phyloP scores from a whole-genome alignment of 2,113 vertebrate species.

The Nicator chloris region DNA sequence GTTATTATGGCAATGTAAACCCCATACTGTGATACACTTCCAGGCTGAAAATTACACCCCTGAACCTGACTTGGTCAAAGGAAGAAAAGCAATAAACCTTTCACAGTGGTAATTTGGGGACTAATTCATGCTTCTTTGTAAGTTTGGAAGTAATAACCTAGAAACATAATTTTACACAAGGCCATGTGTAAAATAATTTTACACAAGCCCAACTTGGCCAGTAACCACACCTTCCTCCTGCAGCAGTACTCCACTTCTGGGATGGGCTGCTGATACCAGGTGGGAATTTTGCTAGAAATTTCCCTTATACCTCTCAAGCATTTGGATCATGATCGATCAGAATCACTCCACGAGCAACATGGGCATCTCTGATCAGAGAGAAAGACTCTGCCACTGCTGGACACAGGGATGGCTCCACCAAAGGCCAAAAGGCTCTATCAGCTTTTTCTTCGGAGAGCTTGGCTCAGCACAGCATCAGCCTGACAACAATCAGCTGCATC shows the following conservation, averaged over 20 bases:
- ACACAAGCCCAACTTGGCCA: neutral
- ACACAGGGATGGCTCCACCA: neutral
- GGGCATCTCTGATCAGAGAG: neutral
- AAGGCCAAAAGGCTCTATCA: neutral
- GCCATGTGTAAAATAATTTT: neutral
- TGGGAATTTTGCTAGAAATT: neutral
- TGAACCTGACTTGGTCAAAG: neutral
- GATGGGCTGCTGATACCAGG: accelerated
- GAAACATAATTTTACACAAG: neutral
- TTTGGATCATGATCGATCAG: accelerated
- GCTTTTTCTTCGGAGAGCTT: accelerated
- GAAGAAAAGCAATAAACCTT: conserved; percentile 20
- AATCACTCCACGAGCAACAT: neutral
- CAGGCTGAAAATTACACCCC: conserved; percentile 1
- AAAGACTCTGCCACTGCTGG: neutral
- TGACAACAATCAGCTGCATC: accelerated
- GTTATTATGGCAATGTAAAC: neutral
- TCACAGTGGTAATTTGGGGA: neutral
- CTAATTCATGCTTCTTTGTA: neutral
- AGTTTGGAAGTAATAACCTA: neutral
- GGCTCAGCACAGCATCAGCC: neutral
- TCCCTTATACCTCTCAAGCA: neutral
- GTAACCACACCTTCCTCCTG: neutral
- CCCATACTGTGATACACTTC: conserved; percentile 2
- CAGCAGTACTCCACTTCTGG: neutral